Percentiles rank a stretch among this genome's conserved stretches.
These are phyloP conservation scores for Sigmodon hispidus DNA, from an alignment of 2,113 vertebrate genomes.

Conservation along the genomic window DNA sequence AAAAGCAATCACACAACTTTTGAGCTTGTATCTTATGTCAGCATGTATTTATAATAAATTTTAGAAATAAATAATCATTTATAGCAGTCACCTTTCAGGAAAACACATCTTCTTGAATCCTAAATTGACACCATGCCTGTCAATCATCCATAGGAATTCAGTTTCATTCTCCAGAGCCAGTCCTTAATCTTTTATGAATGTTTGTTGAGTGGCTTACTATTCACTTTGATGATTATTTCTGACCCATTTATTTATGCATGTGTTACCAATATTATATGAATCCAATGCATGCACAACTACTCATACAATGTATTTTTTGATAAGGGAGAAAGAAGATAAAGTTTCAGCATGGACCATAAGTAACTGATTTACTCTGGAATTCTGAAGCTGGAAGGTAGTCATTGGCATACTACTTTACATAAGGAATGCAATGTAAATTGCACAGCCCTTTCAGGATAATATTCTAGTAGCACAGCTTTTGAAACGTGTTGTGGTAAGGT, in stretches of 20 bases:
- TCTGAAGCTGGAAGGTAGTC: constrained; percentile 36
- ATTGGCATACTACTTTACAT: constrained; percentile 47
- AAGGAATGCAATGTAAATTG: neutral
- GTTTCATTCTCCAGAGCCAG: neutral
- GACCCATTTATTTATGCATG: neutral
- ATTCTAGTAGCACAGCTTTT: constrained; percentile 11
- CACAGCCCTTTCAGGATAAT: neutral
- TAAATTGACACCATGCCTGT: neutral
- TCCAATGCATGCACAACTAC: neutral
- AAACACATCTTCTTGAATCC: neutral
- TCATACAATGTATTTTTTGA: constrained; percentile 34
- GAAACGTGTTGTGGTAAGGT: constrained; percentile 1
- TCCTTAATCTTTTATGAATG: neutral
- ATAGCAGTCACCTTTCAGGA: neutral
- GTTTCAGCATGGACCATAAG: constrained; percentile 30
- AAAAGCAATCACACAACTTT: neutral
- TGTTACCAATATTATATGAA: neutral
- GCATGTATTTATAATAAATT: constrained; percentile 2
- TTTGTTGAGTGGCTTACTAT: neutral
- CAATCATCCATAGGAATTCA: neutral
- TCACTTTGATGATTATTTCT: neutral
- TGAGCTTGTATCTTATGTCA: neutral
- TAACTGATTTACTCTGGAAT: constrained; percentile 47
- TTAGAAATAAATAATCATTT: neutral
- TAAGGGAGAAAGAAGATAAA: constrained; percentile 12